Percentiles rank a stretch among this genome's conserved stretches.
phyloP scores from a whole-genome alignment of 2,888 invertebrate species.

The Acanthosepion pharaonis region DNA sequence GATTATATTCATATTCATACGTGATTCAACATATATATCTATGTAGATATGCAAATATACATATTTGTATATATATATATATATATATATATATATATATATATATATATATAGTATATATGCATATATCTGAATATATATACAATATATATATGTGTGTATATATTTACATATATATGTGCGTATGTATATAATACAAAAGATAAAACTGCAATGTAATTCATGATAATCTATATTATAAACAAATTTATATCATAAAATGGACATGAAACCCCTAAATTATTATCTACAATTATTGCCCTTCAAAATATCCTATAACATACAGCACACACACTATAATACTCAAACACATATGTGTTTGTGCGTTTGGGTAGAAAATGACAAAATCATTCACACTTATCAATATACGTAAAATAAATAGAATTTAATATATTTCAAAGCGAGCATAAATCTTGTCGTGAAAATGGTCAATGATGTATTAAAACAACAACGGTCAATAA shows the following conservation, averaged over 20 bases:
- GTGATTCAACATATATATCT: neutral
- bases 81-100: neutral
- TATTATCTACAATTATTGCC: neutral
- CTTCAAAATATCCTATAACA: too few species aligned
- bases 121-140: neutral
- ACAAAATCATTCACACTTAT: too few species aligned
- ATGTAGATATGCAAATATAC: neutral
- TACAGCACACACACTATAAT: neutral
- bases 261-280: neutral
- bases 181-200: neutral
- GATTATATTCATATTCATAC: neutral
- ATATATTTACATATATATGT: neutral
- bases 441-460: too few species aligned
- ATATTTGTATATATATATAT: neutral
- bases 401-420: too few species aligned
- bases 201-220: neutral
- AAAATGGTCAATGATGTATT: too few species aligned
- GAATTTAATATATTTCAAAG: too few species aligned
- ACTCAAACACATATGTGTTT: neutral
- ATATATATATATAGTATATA: neutral
- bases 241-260: neutral
- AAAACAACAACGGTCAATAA: too few species aligned
- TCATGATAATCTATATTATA: neutral
- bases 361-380: too few species aligned
- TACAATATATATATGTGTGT: neutral